These are phyloP conservation scores for Lates japonicus DNA, from an alignment of 2,797 vertebrate species.

Conservation along the genomic window DNA sequence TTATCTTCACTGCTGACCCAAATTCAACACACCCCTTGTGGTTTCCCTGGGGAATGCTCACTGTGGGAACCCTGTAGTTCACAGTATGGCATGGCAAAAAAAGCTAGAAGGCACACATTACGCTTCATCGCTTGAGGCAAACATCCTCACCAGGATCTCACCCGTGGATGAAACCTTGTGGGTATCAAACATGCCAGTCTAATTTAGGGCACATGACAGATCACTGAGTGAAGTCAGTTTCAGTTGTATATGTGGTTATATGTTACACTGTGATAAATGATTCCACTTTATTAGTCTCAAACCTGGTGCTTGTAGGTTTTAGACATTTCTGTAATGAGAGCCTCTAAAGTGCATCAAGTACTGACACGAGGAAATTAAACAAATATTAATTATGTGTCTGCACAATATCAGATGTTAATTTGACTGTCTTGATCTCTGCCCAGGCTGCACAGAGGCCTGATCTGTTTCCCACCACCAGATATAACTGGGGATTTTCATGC, in stretches of 20 bases:
- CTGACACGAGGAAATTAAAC: conserved; percentile 58
- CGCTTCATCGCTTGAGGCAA: conserved; percentile 10
- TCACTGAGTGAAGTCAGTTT: conserved; percentile 16
- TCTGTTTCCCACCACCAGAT: conserved; percentile 39
- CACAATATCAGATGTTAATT: conserved; percentile 63
- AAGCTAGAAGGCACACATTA: conserved; percentile 19
- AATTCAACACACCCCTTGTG: conserved; percentile 13
- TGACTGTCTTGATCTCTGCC: conserved; percentile 58
- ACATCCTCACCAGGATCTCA: conserved; percentile 44
- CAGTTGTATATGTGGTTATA: conserved; percentile 1
- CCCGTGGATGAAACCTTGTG: conserved; percentile 46
- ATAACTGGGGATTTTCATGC: conserved; percentile 18
- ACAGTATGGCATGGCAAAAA: background rate
- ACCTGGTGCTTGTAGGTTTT: conserved; percentile 28
- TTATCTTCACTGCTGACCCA: conserved; percentile 55
- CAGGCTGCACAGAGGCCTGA: conserved; percentile 35
- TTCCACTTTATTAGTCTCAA: conserved; percentile 10
- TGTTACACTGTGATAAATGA: background rate
- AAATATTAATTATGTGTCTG: conserved; percentile 63
- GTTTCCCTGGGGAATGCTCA: conserved; percentile 78
- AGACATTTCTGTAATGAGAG: conserved; percentile 45
- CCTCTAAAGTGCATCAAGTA: conserved; percentile 33
- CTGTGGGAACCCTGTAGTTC: conserved; percentile 37
- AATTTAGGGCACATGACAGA: conserved; percentile 42
- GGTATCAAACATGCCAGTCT: conserved; percentile 48